Conservation (phyloP, 1,140 invertebrate genomes). For the Heterodera schachtii region DNA sequence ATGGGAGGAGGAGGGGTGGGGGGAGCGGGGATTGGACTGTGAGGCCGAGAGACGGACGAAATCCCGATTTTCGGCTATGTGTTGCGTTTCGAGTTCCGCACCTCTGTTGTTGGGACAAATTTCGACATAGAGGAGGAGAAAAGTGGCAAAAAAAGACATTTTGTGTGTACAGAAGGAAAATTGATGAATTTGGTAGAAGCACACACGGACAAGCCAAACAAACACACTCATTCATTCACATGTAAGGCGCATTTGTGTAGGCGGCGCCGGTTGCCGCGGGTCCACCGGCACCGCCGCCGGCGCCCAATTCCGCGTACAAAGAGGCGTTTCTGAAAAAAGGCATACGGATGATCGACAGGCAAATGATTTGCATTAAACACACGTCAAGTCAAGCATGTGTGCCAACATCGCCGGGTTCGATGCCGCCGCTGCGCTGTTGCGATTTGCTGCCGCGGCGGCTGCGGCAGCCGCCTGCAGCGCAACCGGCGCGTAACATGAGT, state of each 20-base stretch:
- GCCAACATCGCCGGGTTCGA: slow-evolving; percentile 31
- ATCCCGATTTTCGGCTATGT: too few species aligned
- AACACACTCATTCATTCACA: neutral
- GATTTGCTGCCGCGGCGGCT: slow-evolving; percentile 17
- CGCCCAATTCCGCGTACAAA: slow-evolving; percentile 9
- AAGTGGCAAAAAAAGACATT: too few species aligned
- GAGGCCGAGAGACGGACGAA: too few species aligned
- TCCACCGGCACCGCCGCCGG: neutral
- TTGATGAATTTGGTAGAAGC: too few species aligned
- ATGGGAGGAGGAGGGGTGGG: neutral
- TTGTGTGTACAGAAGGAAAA: too few species aligned
- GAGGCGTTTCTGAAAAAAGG: neutral
- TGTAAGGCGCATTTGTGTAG: neutral
- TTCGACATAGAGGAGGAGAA: too few species aligned
- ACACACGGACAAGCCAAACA: neutral
- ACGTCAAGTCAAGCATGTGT: slow-evolving; percentile 32
- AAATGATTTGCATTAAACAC: neutral
- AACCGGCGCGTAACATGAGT: neutral
- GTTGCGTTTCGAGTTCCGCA: too few species aligned
- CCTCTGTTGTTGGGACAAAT: too few species aligned
- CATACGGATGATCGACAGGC: neutral
- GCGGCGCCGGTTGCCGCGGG: neutral
- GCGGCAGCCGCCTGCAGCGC: neutral
- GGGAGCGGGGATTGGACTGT: neutral
- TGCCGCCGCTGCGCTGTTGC: neutral